Percentiles rank a stretch among this genome's conserved stretches.
Conservation (phyloP, 2,113 vertebrate genomes). For the Perca fluviatilis region DNA sequence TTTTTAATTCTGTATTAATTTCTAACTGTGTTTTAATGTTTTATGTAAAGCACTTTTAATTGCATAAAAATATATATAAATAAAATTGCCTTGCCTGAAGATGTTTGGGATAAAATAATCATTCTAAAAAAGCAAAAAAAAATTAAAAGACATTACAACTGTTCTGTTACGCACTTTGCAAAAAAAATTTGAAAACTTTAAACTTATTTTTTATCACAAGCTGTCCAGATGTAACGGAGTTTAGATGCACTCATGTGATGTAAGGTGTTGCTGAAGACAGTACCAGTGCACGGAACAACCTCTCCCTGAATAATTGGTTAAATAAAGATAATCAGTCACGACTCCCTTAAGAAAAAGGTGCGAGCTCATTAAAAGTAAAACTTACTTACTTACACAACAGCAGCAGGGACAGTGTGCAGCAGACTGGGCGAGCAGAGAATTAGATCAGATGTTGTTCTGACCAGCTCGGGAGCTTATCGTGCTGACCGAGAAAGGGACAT, state of each 20-base stretch:
- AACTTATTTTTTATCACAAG: background rate
- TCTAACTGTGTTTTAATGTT: no score
- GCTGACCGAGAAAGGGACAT: conserved; percentile 11
- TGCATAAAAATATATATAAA: no score
- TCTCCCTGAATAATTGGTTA: conserved; percentile 4
- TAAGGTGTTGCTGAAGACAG: background rate
- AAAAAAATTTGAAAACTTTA: background rate
- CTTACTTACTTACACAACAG: background rate
- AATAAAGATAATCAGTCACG: conserved; percentile 12
- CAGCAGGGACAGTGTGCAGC: conserved; percentile 8
- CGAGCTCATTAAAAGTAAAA: background rate
- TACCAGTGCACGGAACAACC: rapidly evolving
- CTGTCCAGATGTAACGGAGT: background rate
- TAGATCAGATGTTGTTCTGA: conserved; percentile 36
- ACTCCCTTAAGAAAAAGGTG: background rate
- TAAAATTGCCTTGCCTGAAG: background rate
- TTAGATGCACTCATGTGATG: conserved; percentile 8
- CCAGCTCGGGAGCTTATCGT: conserved; percentile 19
- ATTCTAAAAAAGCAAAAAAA: background rate
- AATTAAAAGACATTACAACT: background rate
- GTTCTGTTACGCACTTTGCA: background rate
- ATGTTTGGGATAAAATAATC: background rate
- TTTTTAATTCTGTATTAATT: no score
- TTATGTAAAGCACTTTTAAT: no score
- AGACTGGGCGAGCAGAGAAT: conserved; percentile 11